Percentiles rank a stretch among this genome's conserved stretches.
Conservation (phyloP, 2,113 vertebrate genomes). For the Oreochromis aureus region DNA sequence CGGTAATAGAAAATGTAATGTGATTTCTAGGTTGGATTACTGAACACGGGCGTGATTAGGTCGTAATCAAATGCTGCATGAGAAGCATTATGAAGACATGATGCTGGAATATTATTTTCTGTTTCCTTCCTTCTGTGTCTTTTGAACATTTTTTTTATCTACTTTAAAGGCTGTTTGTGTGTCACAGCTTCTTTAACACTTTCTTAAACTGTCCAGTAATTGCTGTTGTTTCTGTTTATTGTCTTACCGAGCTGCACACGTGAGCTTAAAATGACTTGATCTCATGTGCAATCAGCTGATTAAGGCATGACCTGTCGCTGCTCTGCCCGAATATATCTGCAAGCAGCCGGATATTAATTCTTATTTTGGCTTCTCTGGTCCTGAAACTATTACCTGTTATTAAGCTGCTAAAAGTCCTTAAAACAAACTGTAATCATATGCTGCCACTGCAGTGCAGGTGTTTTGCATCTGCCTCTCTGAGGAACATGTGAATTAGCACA, state of each 20-base stretch:
- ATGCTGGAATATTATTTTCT: not conserved
- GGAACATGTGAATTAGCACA: not conserved
- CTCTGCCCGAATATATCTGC: not conserved
- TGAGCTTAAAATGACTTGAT: not conserved
- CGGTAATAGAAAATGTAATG: not conserved
- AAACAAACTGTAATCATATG: not conserved
- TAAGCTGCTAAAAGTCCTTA: not conserved
- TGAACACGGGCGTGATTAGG: not conserved
- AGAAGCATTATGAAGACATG: not conserved
- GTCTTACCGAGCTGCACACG: not conserved
- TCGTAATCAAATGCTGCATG: not conserved
- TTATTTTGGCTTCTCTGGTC: not conserved
- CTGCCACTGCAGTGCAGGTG: not conserved
- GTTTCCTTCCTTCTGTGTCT: too few species aligned
- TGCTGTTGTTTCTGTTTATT: not conserved
- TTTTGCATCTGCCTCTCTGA: constrained; percentile 1
- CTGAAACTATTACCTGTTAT: not conserved
- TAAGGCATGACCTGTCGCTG: not conserved
- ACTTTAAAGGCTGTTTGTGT: not conserved
- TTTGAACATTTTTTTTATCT: not conserved
- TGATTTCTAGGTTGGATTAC: not conserved
- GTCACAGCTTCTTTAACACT: not conserved
- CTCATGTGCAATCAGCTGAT: not conserved
- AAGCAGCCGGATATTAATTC: not conserved
- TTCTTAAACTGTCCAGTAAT: not conserved